Base-by-base conservation (phyloP, 30 jellyfish, hydroid and myxozoan species). In the Hydra vulgaris region DNA sequence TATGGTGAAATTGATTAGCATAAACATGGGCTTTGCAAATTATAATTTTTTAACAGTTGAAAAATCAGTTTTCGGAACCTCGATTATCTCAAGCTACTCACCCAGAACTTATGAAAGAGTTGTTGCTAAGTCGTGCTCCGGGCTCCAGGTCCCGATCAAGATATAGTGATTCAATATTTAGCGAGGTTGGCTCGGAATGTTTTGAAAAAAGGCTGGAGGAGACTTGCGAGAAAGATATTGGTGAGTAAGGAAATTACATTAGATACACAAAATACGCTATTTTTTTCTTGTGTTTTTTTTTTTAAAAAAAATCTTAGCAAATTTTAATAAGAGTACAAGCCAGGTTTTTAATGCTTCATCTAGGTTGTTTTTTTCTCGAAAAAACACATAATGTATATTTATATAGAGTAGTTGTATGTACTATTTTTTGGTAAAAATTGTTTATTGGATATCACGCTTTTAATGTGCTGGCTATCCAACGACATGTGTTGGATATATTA, bases 111-210 rank as follows among this genome's bases (percentile, higher is more conserved):
- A 92, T 92, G 98, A 92, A 86, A 54, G 98, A 93, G 15, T 56
- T 92, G 15, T 76, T 92, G 0, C 67, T 92, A 23, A 89, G 95
- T 22, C 82, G 87, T 40, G 95, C 88, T 17, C 93, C 93, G 4
- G 93, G 93, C 17, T n/a, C 74, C 7, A 87, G 86, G 25, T 68
- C 73, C 7, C 89, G 87, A 16, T 84, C 89, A 21, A 27, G 79
- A 21, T 92, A 86, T 83, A 86, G 98, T 53, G 98, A 92, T 27
- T 92, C 98, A 0, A 71, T 92, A 71, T 76, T 92, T 69, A 92
- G 98, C 61, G 98, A 92, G 73, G 95, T 92, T 20, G 98, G 98
- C 23, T 92, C 98, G 0, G 98, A 92, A 75, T 87, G 94, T 18
- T 92, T 92, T 55, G 98, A 92, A 54, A 83, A 81, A 24, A 56